phyloP scores from a whole-genome alignment of 2,797 vertebrate species.

The Clarias fuscus region DNA sequence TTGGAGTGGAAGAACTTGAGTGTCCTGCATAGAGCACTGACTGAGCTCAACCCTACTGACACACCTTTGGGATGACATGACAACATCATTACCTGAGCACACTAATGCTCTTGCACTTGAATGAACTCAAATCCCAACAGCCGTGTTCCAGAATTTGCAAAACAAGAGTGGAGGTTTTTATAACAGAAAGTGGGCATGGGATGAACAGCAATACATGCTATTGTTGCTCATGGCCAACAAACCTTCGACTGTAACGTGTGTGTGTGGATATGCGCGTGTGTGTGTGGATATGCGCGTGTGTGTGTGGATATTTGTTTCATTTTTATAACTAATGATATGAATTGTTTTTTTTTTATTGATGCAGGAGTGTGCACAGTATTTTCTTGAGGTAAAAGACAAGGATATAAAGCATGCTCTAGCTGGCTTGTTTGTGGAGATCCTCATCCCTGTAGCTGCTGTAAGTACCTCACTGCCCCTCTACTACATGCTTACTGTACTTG shows the following conservation, averaged over 20 bases:
- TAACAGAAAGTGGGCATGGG: too few species aligned
- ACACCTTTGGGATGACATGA: not conserved
- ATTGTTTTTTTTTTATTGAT: constrained; percentile 22
- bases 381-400: constrained; percentile 99
- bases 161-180: not conserved
- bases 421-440: constrained; percentile 98
- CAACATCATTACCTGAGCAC: not conserved
- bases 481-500: too few species aligned
- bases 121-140: not conserved
- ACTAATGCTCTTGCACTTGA: not conserved
- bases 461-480: constrained; percentile 69
- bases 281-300: too few species aligned
- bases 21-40: too few species aligned
- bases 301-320: not conserved
- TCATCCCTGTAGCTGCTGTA: constrained; percentile 98
- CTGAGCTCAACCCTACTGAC: not conserved
- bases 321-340: not conserved
- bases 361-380: constrained; percentile 98
- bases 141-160: not conserved
- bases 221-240: too few species aligned
- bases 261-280: too few species aligned
- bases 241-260: too few species aligned
- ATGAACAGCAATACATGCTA: too few species aligned
- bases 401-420: constrained; percentile 98
- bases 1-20: not conserved